Evolutionary conservation across 2,888 invertebrate species (phyloP), one percentile per base, ranked within the genome.

Genomic region (Ophonus ardosiacus): DNA sequence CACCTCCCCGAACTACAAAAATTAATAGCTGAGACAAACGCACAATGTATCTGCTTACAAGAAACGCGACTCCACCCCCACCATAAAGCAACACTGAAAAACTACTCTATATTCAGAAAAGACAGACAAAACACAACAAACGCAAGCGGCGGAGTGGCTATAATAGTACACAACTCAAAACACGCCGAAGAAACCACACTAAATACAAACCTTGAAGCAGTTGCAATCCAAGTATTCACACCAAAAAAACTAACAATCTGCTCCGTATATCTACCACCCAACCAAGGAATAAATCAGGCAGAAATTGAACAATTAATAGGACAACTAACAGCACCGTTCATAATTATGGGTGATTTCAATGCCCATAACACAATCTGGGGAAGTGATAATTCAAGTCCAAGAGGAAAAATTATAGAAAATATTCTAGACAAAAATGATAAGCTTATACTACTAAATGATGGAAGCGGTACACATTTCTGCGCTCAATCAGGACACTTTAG

Each of bases 341-440:
- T 81, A n/a, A 40, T 81, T 3, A 8, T 81, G 15, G 63, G 81
- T 17, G 81, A 81, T 43, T 43, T 81, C 7, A 81, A 81, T 40
- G 81, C 38, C 0, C 63, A 81, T 18, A 81, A 81, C 18, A n/a
- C 2, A 10, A 17, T 81, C 3, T 81, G 81, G 81, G 63, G 63
- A 0, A 61, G 31, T 15, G 15, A 61, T 4, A 63, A 38, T n/a
- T 63, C 63, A 7, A 63, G 61, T 7, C 7, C 13, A 24, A 59
- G 80, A 80, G 59, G 80, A 40, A 61, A 81, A 81, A 18, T 38
- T 4, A 63, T 81, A 63, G 81, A 81, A 65, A 21, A 59, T 10
- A n/a, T 57, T 0, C 7, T 63, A 40, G 38, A 61, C n/a, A n/a
- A 13, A 8, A 51, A 81, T 18, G 15, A 81, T 40, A 10, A n/a